Conservation (phyloP, 2,113 vertebrate species). For the Paradoxurus hermaphroditus region DNA sequence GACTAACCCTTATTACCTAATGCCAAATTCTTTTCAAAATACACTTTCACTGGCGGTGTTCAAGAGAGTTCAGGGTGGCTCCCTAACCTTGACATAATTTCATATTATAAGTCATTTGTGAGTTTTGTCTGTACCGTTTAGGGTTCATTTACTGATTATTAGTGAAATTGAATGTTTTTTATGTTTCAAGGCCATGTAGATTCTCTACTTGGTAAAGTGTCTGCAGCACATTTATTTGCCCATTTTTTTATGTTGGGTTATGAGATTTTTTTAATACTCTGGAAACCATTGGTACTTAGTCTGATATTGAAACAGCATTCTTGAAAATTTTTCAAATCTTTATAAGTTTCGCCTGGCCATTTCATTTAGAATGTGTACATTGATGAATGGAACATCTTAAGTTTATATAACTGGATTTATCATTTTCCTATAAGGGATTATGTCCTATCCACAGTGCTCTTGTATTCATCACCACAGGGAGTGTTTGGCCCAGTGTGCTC, state of each 20-base stretch:
- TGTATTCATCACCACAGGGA: background rate
- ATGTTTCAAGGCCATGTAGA: background rate
- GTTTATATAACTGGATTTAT: background rate
- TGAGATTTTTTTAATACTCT: background rate
- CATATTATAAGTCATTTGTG: background rate
- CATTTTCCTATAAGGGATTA: background rate
- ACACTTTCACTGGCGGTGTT: background rate
- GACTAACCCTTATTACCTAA: background rate
- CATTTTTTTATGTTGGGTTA: background rate
- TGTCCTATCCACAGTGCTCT: background rate
- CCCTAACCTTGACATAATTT: background rate
- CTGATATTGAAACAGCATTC: background rate
- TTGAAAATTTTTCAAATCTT: background rate
- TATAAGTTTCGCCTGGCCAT: background rate
- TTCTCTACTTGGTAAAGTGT: background rate
- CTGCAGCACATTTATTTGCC: background rate
- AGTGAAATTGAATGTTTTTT: background rate
- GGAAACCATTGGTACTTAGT: background rate
- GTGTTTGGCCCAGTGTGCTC: background rate
- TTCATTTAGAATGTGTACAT: background rate
- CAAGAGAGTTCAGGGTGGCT: background rate
- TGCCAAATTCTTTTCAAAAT: background rate
- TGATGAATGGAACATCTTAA: background rate
- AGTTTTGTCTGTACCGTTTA: background rate
- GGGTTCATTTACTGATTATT: background rate